Percentiles rank a stretch among this genome's conserved stretches.
Conservation (phyloP, 2,888 invertebrate genomes). For the Caenorhabditis sp. region DNA sequence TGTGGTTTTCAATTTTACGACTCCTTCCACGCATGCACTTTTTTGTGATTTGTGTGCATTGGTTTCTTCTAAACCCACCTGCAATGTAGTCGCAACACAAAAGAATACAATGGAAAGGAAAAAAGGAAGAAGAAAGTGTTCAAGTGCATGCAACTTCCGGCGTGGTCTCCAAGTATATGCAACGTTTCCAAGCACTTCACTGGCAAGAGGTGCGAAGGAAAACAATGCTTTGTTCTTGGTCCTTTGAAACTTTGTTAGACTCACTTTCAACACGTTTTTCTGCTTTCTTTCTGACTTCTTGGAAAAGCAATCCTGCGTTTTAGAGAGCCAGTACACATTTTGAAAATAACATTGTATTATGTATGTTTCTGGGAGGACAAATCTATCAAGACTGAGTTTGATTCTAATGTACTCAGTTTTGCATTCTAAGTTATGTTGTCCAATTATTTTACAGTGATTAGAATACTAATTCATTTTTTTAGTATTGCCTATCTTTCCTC, state of each 20-base stretch:
- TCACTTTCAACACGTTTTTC: neutral
- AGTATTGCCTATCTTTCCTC: no score
- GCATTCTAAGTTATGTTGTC: no score
- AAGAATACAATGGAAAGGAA: neutral
- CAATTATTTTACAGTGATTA: no score
- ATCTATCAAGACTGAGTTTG: no score
- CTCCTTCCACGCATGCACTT: neutral
- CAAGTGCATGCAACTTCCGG: slow-evolving; percentile 43
- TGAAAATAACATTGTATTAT: no score
- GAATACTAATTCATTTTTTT: no score
- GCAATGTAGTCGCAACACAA: neutral
- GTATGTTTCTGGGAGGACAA: no score
- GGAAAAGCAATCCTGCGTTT: no score
- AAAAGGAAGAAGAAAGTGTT: slow-evolving; percentile 28
- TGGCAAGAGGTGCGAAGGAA: slow-evolving; percentile 21
- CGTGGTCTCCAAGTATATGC: slow-evolving; percentile 17
- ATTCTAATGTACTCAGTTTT: no score
- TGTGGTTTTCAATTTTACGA: neutral
- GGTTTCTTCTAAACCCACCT: neutral
- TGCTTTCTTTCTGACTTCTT: neutral
- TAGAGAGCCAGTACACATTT: no score
- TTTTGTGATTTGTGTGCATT: slow-evolving; percentile 3
- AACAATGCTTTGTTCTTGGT: neutral
- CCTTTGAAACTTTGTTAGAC: slow-evolving; percentile 4
- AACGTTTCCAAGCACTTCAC: slow-evolving; percentile 17